Evolutionary conservation across 1,140 invertebrate species (phyloP), one percentile per base, ranked within the genome.

Genomic region (Yoshiicerus persimilis): DNA sequence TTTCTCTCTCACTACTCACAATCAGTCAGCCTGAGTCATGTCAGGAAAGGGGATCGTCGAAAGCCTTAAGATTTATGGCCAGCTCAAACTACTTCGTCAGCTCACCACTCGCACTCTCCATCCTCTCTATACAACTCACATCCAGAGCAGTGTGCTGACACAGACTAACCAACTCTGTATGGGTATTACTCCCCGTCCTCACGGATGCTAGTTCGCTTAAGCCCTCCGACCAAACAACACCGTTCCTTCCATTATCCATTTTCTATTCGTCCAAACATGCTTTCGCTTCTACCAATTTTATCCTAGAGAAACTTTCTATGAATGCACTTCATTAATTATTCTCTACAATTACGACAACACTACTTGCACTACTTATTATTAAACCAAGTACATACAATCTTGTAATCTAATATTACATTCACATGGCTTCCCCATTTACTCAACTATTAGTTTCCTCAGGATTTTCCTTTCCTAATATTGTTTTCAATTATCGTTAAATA

Each of bases 11-110:
- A 34, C 34, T 36, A 25, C 20, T 80, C 75, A 80, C 32, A 38
- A n/a, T 80, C 75, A 80, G 75, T 36, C 75, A n/a, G 83, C 38
- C 39, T 47, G 39, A 66, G 84, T 86, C 32, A 86, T 56, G 84
- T 32, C 47, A 86, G 41, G 30, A 66, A 56, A 32, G 56, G 84
- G 56, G 56, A 86, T 27, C 66, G 84, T 62, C 85, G 85, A 86
- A 80, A 86, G 84, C 84, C 70, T 86, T 85, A 88, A 85, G 70
- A 88, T 88, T 88, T 88, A 88, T 84, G 88, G 84, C 34, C 77
- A 77, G 36, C 64, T 80, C 83, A 41, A 84, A 84, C 83, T 41
- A 84, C 83, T 84, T 84, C 83, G 83, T 84, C 83, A 84, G 83
- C 83, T 62, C 70, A 77, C 13, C 70, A 77, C 70, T 77, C 75